phyloP scores from a whole-genome alignment of 2,797 vertebrate species.

The Liparis tanakae region DNA sequence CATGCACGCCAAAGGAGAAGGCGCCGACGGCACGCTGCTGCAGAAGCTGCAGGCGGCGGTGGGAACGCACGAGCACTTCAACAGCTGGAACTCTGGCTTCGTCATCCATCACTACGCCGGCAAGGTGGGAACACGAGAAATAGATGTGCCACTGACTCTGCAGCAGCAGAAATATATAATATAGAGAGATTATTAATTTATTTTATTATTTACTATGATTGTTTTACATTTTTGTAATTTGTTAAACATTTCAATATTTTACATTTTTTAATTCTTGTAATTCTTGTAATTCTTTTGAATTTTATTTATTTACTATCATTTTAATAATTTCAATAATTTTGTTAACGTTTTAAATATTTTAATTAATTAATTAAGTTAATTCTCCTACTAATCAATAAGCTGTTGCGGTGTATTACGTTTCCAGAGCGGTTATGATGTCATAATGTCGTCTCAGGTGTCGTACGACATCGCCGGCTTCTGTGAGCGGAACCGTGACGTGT shows the following conservation, averaged over 20 bases:
- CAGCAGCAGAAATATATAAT: background rate
- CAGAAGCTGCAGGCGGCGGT: conserved; percentile 94
- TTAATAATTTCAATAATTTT: too few species aligned
- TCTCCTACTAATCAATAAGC: too few species aligned
- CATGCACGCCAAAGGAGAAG: conserved; percentile 94
- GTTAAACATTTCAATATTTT: too few species aligned
- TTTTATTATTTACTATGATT: background rate
- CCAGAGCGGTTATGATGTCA: background rate
- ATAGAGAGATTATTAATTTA: background rate
- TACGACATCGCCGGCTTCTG: conserved; percentile 94
- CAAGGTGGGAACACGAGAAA: conserved; percentile 81
- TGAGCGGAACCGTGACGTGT: conserved; percentile 94
- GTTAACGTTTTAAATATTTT: too few species aligned
- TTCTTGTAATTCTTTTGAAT: too few species aligned
- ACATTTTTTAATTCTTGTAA: too few species aligned
- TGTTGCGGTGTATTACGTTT: background rate
- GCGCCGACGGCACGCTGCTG: conserved; percentile 91
- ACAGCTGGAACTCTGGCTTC: conserved; percentile 94
- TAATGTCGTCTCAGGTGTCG: conserved; percentile 85
- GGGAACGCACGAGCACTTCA: conserved; percentile 95
- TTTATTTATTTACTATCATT: too few species aligned
- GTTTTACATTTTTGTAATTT: too few species aligned
- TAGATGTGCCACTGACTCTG: background rate
- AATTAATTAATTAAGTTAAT: background rate
- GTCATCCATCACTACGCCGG: conserved; percentile 96